Base-by-base conservation (phyloP, 2,113 vertebrate genomes). In the Chelonoidis abingdonii region DNA sequence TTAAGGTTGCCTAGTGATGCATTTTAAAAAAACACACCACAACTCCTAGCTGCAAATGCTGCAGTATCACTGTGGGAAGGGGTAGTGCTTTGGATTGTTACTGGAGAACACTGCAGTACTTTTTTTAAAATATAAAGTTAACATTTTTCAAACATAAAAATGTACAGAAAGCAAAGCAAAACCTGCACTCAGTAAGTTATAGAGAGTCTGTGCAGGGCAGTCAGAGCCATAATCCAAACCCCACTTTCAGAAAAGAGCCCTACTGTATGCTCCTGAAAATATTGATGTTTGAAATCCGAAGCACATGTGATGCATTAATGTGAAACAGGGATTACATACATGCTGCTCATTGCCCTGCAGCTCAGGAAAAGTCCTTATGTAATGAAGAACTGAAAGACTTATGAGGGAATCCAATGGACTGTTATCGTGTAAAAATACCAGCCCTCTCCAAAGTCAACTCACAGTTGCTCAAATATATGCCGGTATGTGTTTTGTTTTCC, bases 311-410 rank as follows among this genome's bases (percentile, higher is more conserved):
- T 97, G 93, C 93, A 97, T 97, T 97, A 97, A 88, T 95, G 96
- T 97, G 95, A 97, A 97, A 97, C 94, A 97, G 96, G 94, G 80
- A 97, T 97, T 97, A 97, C 96, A 97, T 96, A 97, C 92, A 97
- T 96, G 96, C 94, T 96, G 93, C 92, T 94, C 89, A 92, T 96
- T 96, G 92, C 96, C 92, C 94, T 89, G 86, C 91, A 93, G 93
- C 96, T 97, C 89, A 96, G 97, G 96, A 92, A 95, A 97, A 97
- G 89, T 97, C 95, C 95, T 97, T 96, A 97, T 97, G 97, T 97
- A 97, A 97, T 89, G 91, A 97, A 97, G 97, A 97, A 97, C 91
- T 97, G 97, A 97, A 97, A 97, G 97, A 97, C 94, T 97, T 97
- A 97, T 62, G 93, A 97, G 89, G 91, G 96, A 97, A 97, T 97